A percentile compares a stretch with the other conserved stretches of the same genome.
These are phyloP conservation scores for Petrocephalus sullivani DNA, from an alignment of 2,797 vertebrate species.

Conservation along the genomic window DNA sequence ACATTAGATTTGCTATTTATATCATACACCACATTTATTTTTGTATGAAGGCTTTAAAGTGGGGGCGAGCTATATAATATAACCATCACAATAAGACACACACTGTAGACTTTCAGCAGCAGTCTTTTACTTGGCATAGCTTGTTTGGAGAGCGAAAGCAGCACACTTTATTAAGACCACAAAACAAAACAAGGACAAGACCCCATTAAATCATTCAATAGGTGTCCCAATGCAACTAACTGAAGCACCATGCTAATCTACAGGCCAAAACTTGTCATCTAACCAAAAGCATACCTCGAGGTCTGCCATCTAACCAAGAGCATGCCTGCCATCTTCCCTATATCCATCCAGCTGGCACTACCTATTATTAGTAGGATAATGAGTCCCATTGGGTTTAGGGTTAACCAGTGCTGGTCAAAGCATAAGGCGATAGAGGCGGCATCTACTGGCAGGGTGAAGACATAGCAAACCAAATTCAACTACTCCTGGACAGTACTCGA, in stretches of 20 bases:
- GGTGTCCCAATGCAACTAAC: neutral
- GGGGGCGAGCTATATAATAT: neutral
- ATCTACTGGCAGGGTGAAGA: neutral
- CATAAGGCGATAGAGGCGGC: neutral
- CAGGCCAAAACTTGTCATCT: neutral
- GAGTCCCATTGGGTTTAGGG: neutral
- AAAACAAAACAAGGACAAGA: neutral
- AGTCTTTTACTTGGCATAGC: neutral
- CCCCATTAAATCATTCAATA: neutral
- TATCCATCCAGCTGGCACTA: neutral
- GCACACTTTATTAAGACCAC: neutral
- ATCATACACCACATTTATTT: constrained; percentile 1
- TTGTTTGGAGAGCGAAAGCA: neutral
- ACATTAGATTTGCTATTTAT: neutral
- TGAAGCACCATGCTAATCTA: neutral
- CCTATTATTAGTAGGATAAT: neutral
- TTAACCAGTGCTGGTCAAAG: neutral
- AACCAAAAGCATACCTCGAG: neutral
- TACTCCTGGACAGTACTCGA: neutral
- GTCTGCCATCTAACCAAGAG: neutral
- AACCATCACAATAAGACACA: neutral
- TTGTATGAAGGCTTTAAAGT: neutral
- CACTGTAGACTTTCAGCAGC: neutral
- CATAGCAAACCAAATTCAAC: neutral
- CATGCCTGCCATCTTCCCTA: neutral